phyloP scores from a whole-genome alignment of 2,113 vertebrate species.

The Scopus umbretta region DNA sequence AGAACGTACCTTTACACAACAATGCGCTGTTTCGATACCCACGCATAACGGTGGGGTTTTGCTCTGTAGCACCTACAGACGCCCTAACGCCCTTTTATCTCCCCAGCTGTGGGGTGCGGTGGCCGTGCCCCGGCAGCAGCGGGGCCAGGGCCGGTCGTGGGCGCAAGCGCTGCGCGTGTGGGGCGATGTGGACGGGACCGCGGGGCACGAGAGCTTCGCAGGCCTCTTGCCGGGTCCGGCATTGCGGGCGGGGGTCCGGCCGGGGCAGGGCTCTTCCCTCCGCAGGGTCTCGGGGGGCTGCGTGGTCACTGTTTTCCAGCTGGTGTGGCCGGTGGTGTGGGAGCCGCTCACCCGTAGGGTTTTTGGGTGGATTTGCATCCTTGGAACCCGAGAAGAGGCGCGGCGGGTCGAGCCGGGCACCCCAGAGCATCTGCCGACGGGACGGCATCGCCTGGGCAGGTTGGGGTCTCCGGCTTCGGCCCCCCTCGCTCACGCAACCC shows the following conservation, averaged over 20 bases:
- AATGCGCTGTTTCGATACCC: rapidly evolving
- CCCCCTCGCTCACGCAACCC: rapidly evolving
- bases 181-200: not conserved
- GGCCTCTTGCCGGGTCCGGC: rapidly evolving
- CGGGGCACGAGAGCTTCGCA: rapidly evolving
- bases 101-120: rapidly evolving
- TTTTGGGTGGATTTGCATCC: not conserved
- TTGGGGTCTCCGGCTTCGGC: not conserved
- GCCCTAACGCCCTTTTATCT: rapidly evolving
- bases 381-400: rapidly evolving
- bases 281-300: rapidly evolving
- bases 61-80: rapidly evolving
- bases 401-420: rapidly evolving
- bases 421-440: not conserved
- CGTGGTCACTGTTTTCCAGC: rapidly evolving
- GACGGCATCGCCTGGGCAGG: rapidly evolving
- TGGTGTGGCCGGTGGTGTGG: rapidly evolving
- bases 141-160: rapidly evolving
- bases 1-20: not conserved
- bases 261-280: not conserved
- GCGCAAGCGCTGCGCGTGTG: rapidly evolving
- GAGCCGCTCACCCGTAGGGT: rapidly evolving
- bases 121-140: not conserved
- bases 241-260: rapidly evolving
- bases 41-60: rapidly evolving